These are phyloP conservation scores for Saccostrea cuccullata DNA, from an alignment of 1,140 invertebrate species.

Conservation along the genomic window DNA sequence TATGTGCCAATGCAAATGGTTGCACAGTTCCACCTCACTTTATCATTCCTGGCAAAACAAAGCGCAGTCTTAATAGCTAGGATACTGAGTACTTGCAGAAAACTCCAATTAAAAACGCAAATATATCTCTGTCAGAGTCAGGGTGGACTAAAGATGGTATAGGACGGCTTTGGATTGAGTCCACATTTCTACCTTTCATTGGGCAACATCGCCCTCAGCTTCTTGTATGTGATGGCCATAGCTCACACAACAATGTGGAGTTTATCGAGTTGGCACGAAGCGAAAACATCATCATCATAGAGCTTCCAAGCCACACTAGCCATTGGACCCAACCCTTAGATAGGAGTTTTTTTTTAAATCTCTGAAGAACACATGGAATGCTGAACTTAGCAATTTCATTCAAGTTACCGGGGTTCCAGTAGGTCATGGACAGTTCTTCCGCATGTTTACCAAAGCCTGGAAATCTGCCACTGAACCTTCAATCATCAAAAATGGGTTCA, in stretches of 20 bases:
- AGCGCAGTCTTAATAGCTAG: not conserved
- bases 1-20: slow-evolving; percentile 31
- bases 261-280: slow-evolving; percentile 20
- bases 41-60: slow-evolving; percentile 46
- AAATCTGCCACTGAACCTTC: not conserved
- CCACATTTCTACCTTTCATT: slow-evolving; percentile 4
- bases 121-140: not conserved
- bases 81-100: not conserved
- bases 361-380: not conserved
- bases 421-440: slow-evolving; percentile 26
- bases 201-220: slow-evolving; percentile 41
- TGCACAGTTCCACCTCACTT: slow-evolving; percentile 39
- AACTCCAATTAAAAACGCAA: not conserved
- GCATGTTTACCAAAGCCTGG: not conserved
- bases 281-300: slow-evolving; percentile 27
- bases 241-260: slow-evolving; percentile 41
- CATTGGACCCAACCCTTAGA: slow-evolving; percentile 47
- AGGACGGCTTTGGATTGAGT: not conserved
- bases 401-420: slow-evolving; percentile 13
- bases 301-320: slow-evolving; percentile 44
- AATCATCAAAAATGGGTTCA: not conserved
- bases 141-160: slow-evolving; percentile 40
- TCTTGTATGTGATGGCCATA: slow-evolving; percentile 47
- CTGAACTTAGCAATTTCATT: not conserved
- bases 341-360: not conserved